Conservation (phyloP, 1,140 invertebrate genomes). For the Drosophila prosaltans region DNA sequence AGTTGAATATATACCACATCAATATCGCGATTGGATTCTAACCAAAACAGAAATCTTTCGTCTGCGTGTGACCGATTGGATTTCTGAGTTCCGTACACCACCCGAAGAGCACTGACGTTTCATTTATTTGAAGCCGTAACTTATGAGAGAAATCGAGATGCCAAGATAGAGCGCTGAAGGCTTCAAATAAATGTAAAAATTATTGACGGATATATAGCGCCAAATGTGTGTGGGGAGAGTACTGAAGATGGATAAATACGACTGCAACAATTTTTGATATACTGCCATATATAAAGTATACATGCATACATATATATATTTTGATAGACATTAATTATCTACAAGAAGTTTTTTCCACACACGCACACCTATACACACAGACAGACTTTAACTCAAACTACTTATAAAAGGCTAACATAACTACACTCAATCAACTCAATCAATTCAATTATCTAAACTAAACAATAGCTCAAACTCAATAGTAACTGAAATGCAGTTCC, state of each 20-base stretch:
- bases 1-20: constrained; percentile 75
- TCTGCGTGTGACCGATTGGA: constrained; percentile 77
- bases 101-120: constrained; percentile 82
- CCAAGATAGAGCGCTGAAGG: constrained; percentile 43
- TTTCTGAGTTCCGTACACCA: constrained; percentile 77
- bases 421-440: constrained; percentile 51
- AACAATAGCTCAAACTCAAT: constrained; percentile 76
- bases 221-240: constrained; percentile 36
- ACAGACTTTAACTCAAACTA: constrained; percentile 30
- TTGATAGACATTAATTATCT: constrained; percentile 53
- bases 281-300: constrained; percentile 25
- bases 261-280: constrained; percentile 25
- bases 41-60: constrained; percentile 80
- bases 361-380: constrained; percentile 26
- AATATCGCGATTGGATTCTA: constrained; percentile 80
- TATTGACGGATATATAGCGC: constrained; percentile 65
- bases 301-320: constrained; percentile 56
- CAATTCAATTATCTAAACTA: constrained; percentile 34
- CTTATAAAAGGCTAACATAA: constrained; percentile 42
- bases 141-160: background rate
- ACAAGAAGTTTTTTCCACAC: constrained; percentile 59
- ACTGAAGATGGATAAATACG: background rate
- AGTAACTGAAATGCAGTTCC: constrained; percentile 74
- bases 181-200: constrained; percentile 63
- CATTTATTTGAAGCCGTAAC: constrained; percentile 82